A percentile compares a stretch with the other conserved stretches of the same genome.
phyloP scores from a whole-genome alignment of 1,140 invertebrate genomes.

The Lordiphosa stackelbergi region DNA sequence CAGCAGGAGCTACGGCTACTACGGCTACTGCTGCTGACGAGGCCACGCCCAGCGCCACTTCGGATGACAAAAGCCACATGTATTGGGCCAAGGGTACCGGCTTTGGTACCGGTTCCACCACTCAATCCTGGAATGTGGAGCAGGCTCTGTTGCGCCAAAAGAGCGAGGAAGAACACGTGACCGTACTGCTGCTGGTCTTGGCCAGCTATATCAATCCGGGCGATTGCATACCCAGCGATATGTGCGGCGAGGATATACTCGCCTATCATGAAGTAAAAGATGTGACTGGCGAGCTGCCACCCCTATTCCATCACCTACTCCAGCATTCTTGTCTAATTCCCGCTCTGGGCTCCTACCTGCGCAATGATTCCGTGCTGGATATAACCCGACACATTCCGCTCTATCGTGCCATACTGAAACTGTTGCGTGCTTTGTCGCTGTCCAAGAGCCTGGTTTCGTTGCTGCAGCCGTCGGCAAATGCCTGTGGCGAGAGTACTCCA shows the following conservation, averaged over 20 bases:
- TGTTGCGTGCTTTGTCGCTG: conserved; percentile 88
- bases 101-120: conserved; percentile 96
- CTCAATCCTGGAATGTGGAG: conserved; percentile 97
- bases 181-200: conserved; percentile 88
- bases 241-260: conserved; percentile 74
- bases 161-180: conserved; percentile 95
- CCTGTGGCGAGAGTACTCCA: conserved; percentile 64
- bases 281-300: conserved; percentile 80
- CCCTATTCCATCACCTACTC: conserved; percentile 86
- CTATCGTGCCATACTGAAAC: conserved; percentile 89
- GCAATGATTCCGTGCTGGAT: conserved; percentile 96
- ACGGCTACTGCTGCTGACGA: conserved; percentile 33
- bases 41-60: conserved; percentile 50
- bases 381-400: conserved; percentile 96
- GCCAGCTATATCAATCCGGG: conserved; percentile 91
- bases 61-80: conserved; percentile 88
- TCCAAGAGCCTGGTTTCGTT: conserved; percentile 83
- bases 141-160: conserved; percentile 92
- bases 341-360: conserved; percentile 92
- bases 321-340: conserved; percentile 90
- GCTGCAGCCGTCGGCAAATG: conserved; percentile 80
- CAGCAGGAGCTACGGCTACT: conserved; percentile 3
- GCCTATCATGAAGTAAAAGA: conserved; percentile 68
- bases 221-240: conserved; percentile 80
- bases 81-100: conserved; percentile 98